phyloP scores from a whole-genome alignment of 53 echinoderm and acorn worm genomes.

The Holothuria leucospilota region DNA sequence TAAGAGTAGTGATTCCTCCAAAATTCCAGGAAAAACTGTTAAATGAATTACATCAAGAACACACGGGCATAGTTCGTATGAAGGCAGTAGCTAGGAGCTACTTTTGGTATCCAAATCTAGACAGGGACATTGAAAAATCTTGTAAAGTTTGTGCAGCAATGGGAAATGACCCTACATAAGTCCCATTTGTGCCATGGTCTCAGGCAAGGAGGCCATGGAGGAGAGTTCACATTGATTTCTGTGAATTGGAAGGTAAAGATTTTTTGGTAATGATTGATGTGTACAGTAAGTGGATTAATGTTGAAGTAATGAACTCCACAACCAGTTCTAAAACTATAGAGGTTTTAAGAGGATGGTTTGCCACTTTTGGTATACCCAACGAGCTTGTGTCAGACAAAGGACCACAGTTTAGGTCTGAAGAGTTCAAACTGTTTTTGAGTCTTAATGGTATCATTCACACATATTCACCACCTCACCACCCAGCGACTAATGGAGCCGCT shows the following conservation, averaged over 20 bases:
- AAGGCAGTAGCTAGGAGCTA: slow-evolving; percentile 59
- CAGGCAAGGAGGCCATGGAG: slow-evolving; percentile 40
- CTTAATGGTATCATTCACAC: slow-evolving; percentile 50
- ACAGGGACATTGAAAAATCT: slow-evolving; percentile 58
- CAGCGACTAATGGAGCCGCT: slow-evolving; percentile 56
- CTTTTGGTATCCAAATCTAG: slow-evolving; percentile 61
- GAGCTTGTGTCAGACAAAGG: slow-evolving; percentile 60
- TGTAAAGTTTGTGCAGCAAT: slow-evolving; percentile 55
- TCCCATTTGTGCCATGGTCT: slow-evolving; percentile 19
- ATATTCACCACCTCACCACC: slow-evolving; percentile 45
- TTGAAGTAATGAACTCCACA: background rate
- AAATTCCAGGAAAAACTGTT: slow-evolving; percentile 43
- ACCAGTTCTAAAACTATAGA: too few relatives aligned
- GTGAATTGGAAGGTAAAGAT: slow-evolving; percentile 51
- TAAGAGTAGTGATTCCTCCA: slow-evolving; percentile 21
- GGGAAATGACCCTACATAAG: slow-evolving; percentile 25
- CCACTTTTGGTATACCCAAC: slow-evolving; percentile 51
- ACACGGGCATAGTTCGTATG: slow-evolving; percentile 57
- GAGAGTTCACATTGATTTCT: slow-evolving; percentile 55
- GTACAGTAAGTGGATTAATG: slow-evolving; percentile 63
- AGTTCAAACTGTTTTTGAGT: slow-evolving; percentile 58
- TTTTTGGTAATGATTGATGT: slow-evolving; percentile 49
- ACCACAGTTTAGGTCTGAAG: slow-evolving; percentile 47
- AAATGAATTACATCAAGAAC: slow-evolving; percentile 61
- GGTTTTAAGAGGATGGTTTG: slow-evolving; percentile 49